Conservation (phyloP, 64 coral and sea anemone species). For the Orbicella faveolata region DNA sequence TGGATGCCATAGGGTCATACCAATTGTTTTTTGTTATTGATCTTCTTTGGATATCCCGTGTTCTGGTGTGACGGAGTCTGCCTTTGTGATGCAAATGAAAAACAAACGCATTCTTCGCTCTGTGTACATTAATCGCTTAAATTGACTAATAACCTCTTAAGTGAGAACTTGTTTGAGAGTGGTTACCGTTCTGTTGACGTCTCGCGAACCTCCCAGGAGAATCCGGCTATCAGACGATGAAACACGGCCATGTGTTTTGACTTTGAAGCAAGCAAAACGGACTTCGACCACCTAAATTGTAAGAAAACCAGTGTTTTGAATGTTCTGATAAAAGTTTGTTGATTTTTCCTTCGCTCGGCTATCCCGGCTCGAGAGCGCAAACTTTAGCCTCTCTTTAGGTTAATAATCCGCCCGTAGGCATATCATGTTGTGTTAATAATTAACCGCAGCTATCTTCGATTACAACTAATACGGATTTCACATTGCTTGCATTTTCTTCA, state of each 20-base stretch:
- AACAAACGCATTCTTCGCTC: background rate
- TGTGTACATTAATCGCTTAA: background rate
- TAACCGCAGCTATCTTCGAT: background rate
- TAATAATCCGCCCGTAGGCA: background rate
- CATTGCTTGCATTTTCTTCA: constrained; percentile 22
- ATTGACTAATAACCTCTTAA: constrained; percentile 21
- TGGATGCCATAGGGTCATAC: no score
- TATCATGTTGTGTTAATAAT: constrained; percentile 9
- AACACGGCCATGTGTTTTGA: background rate
- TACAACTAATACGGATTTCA: background rate
- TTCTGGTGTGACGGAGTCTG: background rate
- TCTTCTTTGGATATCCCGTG: background rate
- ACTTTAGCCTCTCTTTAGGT: background rate
- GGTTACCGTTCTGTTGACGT: background rate
- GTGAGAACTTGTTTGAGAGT: constrained; percentile 29
- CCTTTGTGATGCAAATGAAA: constrained; percentile 12
- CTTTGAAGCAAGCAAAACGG: background rate
- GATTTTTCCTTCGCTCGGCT: background rate
- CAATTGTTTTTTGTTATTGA: background rate
- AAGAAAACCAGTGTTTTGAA: background rate
- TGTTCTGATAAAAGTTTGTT: background rate
- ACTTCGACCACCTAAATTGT: background rate
- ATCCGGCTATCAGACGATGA: background rate
- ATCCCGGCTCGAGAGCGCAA: no score
- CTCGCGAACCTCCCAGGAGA: no score